phyloP scores from a whole-genome alignment of 1,140 invertebrate species.

The Anthonomus grandis region DNA sequence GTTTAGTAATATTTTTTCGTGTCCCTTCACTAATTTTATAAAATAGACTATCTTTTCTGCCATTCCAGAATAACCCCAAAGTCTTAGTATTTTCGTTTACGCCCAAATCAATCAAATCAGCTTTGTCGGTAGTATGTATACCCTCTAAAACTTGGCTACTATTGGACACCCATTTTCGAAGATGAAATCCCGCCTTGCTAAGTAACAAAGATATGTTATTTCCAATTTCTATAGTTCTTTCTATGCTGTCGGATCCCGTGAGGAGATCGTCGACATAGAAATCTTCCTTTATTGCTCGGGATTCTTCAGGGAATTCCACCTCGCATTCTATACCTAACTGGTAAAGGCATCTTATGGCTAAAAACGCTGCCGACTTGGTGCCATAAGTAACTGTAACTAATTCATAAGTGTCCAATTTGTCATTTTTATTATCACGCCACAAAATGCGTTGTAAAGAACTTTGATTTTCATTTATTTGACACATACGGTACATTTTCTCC shows the following conservation, averaged over 20 bases:
- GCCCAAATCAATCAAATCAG: background rate
- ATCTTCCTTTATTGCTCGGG: background rate
- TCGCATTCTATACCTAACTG: conserved; percentile 19
- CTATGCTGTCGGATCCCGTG: background rate
- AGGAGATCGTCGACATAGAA: background rate
- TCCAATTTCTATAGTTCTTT: background rate
- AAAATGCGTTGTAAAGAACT: background rate
- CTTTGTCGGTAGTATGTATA: background rate
- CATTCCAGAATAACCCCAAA: too few species aligned
- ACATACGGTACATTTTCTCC: background rate
- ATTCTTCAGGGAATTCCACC: background rate
- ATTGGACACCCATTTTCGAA: background rate
- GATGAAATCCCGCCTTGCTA: too few species aligned
- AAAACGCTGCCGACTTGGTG: conserved; percentile 37
- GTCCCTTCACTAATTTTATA: background rate
- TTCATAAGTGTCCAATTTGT: too few species aligned
- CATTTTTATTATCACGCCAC: too few species aligned
- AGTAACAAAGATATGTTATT: too few species aligned
- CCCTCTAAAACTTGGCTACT: too few species aligned
- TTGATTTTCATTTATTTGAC: background rate
- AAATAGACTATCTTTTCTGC: background rate
- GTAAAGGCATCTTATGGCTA: conserved; percentile 40
- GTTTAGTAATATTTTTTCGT: background rate
- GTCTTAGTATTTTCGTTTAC: background rate
- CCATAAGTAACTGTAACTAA: too few species aligned